Percentiles rank a stretch among this genome's conserved stretches.
These are phyloP conservation scores for Spizaetus ornatus DNA, from an alignment of 2,113 vertebrate genomes.

Conservation along the genomic window DNA sequence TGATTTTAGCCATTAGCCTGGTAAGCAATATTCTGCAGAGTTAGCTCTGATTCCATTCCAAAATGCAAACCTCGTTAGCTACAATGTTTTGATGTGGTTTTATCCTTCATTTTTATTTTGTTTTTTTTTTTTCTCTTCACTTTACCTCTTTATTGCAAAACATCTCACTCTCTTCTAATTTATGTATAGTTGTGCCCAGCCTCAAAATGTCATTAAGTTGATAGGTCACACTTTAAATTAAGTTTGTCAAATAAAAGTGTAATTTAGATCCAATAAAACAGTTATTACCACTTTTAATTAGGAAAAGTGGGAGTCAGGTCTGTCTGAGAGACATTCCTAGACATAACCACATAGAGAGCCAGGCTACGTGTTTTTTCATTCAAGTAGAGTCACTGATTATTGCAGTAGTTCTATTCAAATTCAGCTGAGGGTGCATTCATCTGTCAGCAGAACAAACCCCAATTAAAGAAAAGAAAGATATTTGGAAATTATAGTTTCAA, in stretches of 20 bases:
- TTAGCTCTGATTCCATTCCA: not conserved
- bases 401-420: slow-evolving; percentile 41
- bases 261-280: slow-evolving; percentile 74
- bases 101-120: not conserved
- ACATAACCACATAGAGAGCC: not conserved
- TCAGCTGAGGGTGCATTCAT: not conserved
- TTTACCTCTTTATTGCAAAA: slow-evolving; percentile 46
- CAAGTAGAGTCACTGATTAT: slow-evolving; percentile 19
- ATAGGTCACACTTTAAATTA: slow-evolving; percentile 73
- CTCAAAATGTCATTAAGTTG: slow-evolving; percentile 61
- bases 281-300: slow-evolving; percentile 75
- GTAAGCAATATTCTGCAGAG: not conserved
- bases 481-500: slow-evolving; percentile 9
- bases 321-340: slow-evolving; percentile 43
- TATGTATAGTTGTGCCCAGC: slow-evolving; percentile 33
- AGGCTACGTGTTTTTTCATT: slow-evolving; percentile 8
- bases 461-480: slow-evolving; percentile 22
- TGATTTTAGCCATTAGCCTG: not conserved
- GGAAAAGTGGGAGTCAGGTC: slow-evolving; percentile 46
- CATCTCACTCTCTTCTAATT: slow-evolving; percentile 48
- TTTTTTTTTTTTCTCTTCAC: not conserved
- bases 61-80: not conserved
- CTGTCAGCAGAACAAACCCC: slow-evolving; percentile 38
- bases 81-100: not conserved
- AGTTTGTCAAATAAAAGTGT: slow-evolving; percentile 73